Conservation (phyloP, 2,797 vertebrate genomes). For the Morelia viridis region DNA sequence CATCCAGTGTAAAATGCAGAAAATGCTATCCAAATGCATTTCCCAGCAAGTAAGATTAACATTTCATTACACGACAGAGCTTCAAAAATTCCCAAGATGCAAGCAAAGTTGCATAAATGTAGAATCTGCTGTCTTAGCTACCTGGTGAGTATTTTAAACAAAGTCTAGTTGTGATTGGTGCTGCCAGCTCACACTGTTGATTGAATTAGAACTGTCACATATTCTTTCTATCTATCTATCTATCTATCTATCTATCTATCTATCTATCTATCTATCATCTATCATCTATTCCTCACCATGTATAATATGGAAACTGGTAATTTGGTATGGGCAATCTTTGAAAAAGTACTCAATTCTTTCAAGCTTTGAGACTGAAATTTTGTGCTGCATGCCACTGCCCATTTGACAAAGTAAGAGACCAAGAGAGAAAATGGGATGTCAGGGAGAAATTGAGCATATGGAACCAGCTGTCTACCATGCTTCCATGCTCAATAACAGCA, state of each 20-base stretch:
- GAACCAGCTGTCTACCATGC: constrained; percentile 25
- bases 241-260: too few relatives aligned
- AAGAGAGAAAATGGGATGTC: constrained; percentile 16
- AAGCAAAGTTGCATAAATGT: constrained; percentile 44
- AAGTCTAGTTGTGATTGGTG: constrained; percentile 29
- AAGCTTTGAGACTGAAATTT: background rate
- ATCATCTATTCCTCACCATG: background rate
- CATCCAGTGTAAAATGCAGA: constrained; percentile 49
- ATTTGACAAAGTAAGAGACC: constrained; percentile 22
- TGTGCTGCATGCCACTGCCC: background rate
- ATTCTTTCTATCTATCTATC: background rate
- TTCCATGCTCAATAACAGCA: constrained; percentile 8
- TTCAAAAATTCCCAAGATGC: constrained; percentile 54
- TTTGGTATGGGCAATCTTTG: background rate
- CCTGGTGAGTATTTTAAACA: constrained; percentile 44
- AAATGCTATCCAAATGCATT: constrained; percentile 51
- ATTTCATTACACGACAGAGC: constrained; percentile 61
- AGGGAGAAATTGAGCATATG: constrained; percentile 22
- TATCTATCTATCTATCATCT: background rate
- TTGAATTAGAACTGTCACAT: background rate
- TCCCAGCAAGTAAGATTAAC: constrained; percentile 63
- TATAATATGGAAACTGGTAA: background rate
- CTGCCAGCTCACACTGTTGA: background rate
- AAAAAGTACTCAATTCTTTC: background rate
- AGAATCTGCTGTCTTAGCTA: constrained; percentile 42